Evolutionary conservation across 2,797 vertebrate species (phyloP).

Genomic region (Tarsius wallacei): DNA sequence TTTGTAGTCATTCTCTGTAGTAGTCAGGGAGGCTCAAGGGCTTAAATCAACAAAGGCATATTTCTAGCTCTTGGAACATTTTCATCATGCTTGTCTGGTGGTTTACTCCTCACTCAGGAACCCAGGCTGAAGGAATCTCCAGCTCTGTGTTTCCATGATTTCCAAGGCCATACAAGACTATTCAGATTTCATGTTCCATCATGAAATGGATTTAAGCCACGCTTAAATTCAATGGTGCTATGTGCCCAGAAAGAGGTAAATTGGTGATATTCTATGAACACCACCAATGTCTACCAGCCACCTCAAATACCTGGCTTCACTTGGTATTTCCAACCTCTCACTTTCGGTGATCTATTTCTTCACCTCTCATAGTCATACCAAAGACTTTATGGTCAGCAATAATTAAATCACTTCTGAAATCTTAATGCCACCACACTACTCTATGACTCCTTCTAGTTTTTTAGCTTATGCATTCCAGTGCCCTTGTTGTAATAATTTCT

Average conservation of each 20-base stretch:
- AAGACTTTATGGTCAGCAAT: not conserved
- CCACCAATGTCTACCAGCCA: not conserved
- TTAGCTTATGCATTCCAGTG: not conserved
- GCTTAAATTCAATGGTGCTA: not conserved
- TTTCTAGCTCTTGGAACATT: not conserved
- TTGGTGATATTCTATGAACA: not conserved
- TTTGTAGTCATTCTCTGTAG: not conserved
- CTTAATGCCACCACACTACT: not conserved
- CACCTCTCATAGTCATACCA: fast-evolving
- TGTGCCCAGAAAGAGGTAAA: not conserved
- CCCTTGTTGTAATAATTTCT: not conserved
- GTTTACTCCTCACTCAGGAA: not conserved
- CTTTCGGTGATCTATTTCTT: not conserved
- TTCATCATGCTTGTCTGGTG: not conserved
- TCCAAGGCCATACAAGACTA: not conserved
- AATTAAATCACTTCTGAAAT: not conserved
- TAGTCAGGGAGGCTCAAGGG: not conserved
- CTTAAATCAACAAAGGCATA: not conserved
- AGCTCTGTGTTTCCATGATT: not conserved
- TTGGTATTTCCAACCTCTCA: not conserved
- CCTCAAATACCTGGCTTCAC: not conserved
- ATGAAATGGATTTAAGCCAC: not conserved
- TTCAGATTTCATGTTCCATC: not conserved
- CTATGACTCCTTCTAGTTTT: not conserved
- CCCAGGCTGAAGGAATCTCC: not conserved